These are phyloP conservation scores for Drymodes brunneopygia DNA, from an alignment of 2,113 vertebrate genomes.

Conservation along the genomic window DNA sequence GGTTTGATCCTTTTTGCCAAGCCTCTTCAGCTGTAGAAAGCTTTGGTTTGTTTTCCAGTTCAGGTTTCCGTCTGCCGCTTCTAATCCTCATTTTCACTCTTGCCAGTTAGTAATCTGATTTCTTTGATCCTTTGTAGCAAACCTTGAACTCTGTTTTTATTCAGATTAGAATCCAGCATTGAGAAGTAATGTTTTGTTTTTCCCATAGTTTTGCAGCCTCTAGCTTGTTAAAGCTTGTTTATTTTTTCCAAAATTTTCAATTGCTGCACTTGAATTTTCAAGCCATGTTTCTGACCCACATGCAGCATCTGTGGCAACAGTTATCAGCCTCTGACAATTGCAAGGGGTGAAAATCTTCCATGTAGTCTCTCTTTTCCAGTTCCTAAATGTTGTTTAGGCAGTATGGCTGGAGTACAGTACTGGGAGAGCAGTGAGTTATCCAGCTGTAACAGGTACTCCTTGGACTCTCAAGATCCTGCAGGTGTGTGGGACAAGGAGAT, in stretches of 20 bases:
- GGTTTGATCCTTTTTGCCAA: slow-evolving; percentile 43
- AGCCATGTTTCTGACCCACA: not conserved
- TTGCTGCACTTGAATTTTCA: not conserved
- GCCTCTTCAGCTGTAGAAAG: slow-evolving; percentile 40
- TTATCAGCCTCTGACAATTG: not conserved
- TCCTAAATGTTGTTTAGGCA: not conserved
- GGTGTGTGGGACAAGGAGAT: not conserved
- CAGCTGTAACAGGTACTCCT: not conserved
- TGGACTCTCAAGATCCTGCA: not conserved
- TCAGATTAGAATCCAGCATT: slow-evolving; percentile 43
- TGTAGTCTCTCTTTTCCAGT: not conserved
- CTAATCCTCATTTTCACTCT: slow-evolving; percentile 59
- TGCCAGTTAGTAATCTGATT: slow-evolving; percentile 45
- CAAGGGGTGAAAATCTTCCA: not conserved
- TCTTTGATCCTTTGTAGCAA: slow-evolving; percentile 53
- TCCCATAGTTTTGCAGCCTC: slow-evolving; percentile 15
- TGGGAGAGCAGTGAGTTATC: not conserved
- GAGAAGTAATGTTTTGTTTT: slow-evolving; percentile 18
- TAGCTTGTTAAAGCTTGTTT: slow-evolving; percentile 15
- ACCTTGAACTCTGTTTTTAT: slow-evolving; percentile 51
- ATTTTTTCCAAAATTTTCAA: not conserved
- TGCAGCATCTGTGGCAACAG: not conserved
- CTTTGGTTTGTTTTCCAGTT: slow-evolving; percentile 52
- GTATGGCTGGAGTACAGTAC: not conserved
- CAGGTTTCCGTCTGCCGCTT: slow-evolving; percentile 30